Conservation (phyloP, 2,797 vertebrate genomes). For the Coendou prehensilis region DNA sequence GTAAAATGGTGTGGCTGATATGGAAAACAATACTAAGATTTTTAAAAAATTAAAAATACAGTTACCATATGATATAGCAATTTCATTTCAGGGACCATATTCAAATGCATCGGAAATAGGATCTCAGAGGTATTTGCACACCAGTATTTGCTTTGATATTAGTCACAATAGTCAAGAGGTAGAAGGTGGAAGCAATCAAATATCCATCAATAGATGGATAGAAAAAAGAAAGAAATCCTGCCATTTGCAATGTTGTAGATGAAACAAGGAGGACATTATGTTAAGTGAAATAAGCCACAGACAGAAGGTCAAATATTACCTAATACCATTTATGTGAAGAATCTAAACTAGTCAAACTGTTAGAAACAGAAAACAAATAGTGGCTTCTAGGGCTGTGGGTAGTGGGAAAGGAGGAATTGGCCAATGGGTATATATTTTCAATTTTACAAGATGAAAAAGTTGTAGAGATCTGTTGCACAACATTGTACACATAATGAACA, state of each 20-base stretch:
- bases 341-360: conserved; percentile 6
- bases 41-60: conserved; percentile 36
- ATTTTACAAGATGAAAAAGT: background rate
- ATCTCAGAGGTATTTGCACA: background rate
- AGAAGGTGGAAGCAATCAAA: background rate
- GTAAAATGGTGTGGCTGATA: background rate
- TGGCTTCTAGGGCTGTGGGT: background rate
- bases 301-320: background rate
- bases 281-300: background rate
- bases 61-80: background rate
- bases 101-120: conserved; percentile 25
- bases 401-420: background rate
- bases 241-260: background rate
- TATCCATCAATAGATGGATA: background rate
- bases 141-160: background rate
- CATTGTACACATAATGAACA: background rate
- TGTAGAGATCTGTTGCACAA: background rate
- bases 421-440: background rate
- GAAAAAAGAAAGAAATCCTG: conserved; percentile 22
- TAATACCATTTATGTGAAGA: background rate
- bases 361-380: conserved; percentile 30
- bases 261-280: background rate
- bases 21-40: background rate
- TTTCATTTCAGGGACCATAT: background rate
- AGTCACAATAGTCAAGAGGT: conserved; percentile 1